Evolutionary conservation across 2,113 vertebrate species (phyloP).

Genomic region (Rhadina sibilatrix): DNA sequence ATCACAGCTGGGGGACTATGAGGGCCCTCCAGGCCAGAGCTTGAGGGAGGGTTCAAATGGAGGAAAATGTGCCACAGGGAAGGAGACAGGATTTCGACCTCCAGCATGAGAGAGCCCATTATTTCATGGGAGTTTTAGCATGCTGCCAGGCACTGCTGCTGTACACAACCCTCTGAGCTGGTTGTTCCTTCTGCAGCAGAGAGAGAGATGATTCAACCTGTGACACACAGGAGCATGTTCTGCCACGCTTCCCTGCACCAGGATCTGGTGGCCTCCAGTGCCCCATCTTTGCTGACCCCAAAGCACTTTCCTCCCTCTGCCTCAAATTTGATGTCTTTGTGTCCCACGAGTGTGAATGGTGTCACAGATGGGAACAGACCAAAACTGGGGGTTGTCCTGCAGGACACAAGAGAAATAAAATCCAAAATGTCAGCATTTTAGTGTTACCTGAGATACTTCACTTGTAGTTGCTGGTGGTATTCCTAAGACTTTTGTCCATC

Average conservation of each 20-base stretch:
- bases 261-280: background rate
- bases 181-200: background rate
- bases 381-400: background rate
- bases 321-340: background rate
- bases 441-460: background rate
- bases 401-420: background rate
- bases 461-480: background rate
- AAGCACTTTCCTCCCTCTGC: background rate
- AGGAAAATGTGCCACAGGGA: background rate
- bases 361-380: background rate
- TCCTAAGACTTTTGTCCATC: background rate
- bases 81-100: background rate
- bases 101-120: accelerated
- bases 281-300: background rate
- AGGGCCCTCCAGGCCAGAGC: background rate
- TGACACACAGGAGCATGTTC: background rate
- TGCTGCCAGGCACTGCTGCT: background rate
- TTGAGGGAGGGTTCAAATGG: background rate
- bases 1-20: background rate
- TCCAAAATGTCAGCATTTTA: background rate
- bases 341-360: accelerated
- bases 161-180: background rate
- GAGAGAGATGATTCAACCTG: background rate
- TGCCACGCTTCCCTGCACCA: background rate
- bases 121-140: background rate